These are phyloP conservation scores for Clarias batrachus DNA, from an alignment of 2,113 vertebrate genomes.

Conservation along the genomic window DNA sequence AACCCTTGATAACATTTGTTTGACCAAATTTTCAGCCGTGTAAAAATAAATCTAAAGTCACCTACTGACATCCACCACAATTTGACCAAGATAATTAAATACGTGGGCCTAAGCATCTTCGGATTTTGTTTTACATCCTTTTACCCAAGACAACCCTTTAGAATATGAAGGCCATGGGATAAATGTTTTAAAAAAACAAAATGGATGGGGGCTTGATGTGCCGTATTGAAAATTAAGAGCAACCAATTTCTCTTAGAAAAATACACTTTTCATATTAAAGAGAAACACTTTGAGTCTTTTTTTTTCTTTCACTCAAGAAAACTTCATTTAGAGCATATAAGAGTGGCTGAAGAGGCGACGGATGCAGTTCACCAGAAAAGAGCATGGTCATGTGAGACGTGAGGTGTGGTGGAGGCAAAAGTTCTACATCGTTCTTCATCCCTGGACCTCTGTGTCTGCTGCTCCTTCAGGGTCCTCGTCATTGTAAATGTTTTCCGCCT, in stretches of 20 bases:
- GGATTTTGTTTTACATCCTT: neutral
- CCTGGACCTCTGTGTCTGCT: constrained; percentile 89
- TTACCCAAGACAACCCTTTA: neutral
- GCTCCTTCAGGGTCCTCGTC: constrained; percentile 96
- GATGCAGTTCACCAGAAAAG: constrained; percentile 28
- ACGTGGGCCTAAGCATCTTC: neutral
- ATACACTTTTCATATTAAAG: constrained; percentile 51
- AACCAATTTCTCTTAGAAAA: constrained; percentile 54
- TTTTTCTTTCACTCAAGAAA: constrained; percentile 24
- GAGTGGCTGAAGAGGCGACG: constrained; percentile 17
- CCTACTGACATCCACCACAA: constrained; percentile 35
- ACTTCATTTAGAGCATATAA: constrained; percentile 2
- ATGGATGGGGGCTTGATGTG: constrained; percentile 4
- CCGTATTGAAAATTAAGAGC: constrained; percentile 21
- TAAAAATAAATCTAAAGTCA: constrained; percentile 31
- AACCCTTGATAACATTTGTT: constrained; percentile 12
- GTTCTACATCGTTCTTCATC: constrained; percentile 35
- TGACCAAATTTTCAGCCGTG: constrained; percentile 14
- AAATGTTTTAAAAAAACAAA: neutral
- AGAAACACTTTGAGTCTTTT: constrained; percentile 33
- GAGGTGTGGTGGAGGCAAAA: constrained; percentile 21
- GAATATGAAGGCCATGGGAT: neutral
- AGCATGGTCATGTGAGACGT: constrained; percentile 30
- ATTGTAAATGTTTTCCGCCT: constrained; percentile 99
- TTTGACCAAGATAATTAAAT: constrained; percentile 30